phyloP scores from a whole-genome alignment of 2,888 invertebrate species.

The Barypeithes pellucidus region DNA sequence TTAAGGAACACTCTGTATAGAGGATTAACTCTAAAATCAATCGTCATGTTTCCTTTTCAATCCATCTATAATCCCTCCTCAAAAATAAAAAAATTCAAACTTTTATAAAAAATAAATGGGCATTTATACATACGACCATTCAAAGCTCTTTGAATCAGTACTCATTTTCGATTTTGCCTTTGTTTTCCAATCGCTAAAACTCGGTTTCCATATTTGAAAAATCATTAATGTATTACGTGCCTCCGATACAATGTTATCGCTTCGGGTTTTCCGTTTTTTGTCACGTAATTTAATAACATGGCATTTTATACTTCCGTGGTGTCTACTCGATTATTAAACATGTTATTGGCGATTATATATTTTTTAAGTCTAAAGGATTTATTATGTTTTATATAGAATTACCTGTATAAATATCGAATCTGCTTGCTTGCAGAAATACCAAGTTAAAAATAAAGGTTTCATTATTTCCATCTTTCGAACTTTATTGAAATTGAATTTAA shows the following conservation, averaged over 20 bases:
- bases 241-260: slow-evolving; percentile 44
- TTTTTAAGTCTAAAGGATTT: not conserved
- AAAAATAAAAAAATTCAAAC: not conserved
- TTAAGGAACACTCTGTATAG: too few relatives aligned
- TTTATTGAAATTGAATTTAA: too few relatives aligned
- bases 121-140: not conserved
- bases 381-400: not conserved
- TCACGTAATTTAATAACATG: slow-evolving; percentile 52
- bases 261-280: slow-evolving; percentile 44
- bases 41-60: too few relatives aligned
- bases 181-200: slow-evolving; percentile 19
- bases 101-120: not conserved
- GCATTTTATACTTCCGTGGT: slow-evolving; percentile 42
- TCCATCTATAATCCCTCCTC: not conserved
- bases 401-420: too few relatives aligned
- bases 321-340: slow-evolving; percentile 35
- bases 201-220: slow-evolving; percentile 37
- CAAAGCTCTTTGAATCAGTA: slow-evolving; percentile 1
- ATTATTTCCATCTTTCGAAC: too few relatives aligned
- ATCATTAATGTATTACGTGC: slow-evolving; percentile 52
- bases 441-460: too few relatives aligned
- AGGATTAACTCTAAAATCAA: too few relatives aligned
- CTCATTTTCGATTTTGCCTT: slow-evolving; percentile 18
- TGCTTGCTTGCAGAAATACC: too few relatives aligned
- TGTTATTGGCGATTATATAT: slow-evolving; percentile 40